Evolutionary conservation across 2,888 invertebrate species (phyloP).

Genomic region (Pasiphila rectangulata): DNA sequence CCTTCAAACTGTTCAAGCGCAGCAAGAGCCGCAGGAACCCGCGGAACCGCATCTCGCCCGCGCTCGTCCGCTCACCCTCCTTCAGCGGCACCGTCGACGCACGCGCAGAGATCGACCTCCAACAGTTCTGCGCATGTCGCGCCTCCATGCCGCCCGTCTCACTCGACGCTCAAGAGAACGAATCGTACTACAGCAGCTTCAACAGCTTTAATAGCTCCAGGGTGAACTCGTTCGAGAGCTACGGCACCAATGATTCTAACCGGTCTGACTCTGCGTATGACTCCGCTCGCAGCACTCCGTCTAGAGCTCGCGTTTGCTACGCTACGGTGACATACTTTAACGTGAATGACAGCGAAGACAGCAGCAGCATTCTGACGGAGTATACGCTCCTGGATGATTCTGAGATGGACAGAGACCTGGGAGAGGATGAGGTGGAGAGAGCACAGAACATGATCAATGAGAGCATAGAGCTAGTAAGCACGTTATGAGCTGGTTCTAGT

Average conservation of each 20-base stretch:
- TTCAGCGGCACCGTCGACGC: constrained; percentile 73
- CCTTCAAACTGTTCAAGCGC: constrained; percentile 72
- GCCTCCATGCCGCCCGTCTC: constrained; percentile 54
- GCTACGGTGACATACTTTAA: constrained; percentile 73
- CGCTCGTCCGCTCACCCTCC: constrained; percentile 59
- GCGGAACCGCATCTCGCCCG: constrained; percentile 67
- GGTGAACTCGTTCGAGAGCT: constrained; percentile 57
- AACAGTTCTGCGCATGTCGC: constrained; percentile 68
- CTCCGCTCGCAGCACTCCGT: constrained; percentile 64
- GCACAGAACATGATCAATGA: constrained; percentile 73
- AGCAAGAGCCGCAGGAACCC: constrained; percentile 58
- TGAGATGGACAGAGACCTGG: constrained; percentile 45
- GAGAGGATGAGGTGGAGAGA: constrained; percentile 49
- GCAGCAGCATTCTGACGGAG: constrained; percentile 71
- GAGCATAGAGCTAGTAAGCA: constrained; percentile 67
- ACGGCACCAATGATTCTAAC: constrained; percentile 52
- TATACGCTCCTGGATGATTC: constrained; percentile 68
- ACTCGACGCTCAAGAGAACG: constrained; percentile 56
- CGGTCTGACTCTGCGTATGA: constrained; percentile 73
- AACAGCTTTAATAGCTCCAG: constrained; percentile 63
- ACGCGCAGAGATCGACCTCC: constrained; percentile 64
- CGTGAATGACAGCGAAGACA: constrained; percentile 71
- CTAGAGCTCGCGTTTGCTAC: constrained; percentile 57
- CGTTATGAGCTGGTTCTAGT: constrained; percentile 54
- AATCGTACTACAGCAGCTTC: constrained; percentile 57